phyloP scores from a whole-genome alignment of 2,113 vertebrate genomes.

The Apteryx owenii region DNA sequence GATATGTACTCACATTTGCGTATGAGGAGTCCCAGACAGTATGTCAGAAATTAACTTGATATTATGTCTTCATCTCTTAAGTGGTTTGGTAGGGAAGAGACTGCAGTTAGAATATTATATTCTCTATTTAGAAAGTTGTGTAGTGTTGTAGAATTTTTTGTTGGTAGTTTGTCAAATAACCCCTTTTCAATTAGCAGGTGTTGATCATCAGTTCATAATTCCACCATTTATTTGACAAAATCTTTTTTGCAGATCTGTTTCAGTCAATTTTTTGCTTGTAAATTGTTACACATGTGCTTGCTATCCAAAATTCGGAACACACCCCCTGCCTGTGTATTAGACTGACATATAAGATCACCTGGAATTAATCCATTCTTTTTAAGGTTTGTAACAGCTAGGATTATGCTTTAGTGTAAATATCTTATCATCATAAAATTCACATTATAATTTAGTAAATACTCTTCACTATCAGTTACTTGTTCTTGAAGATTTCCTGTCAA shows the following conservation, averaged over 20 bases:
- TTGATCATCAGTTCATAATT: background rate
- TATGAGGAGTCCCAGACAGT: background rate
- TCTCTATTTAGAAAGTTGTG: background rate
- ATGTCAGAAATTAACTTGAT: background rate
- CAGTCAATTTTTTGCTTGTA: background rate
- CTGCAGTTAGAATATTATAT: background rate
- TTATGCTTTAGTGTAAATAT: background rate
- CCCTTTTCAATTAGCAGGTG: background rate
- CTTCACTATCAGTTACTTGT: background rate
- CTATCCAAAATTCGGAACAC: background rate
- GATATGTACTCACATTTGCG: background rate
- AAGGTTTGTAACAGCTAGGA: background rate
- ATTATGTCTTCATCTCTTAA: background rate
- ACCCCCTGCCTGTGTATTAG: background rate
- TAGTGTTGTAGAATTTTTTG: background rate
- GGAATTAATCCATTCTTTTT: background rate
- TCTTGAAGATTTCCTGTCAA: background rate
- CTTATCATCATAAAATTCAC: background rate
- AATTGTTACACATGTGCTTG: background rate
- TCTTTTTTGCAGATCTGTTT: background rate
- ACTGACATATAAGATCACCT: background rate
- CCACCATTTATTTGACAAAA: background rate
- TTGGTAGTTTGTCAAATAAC: background rate
- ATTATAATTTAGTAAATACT: background rate
- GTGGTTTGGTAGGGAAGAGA: background rate